Evolutionary conservation across 2,797 vertebrate species (phyloP), one percentile per base, ranked within the genome.

Genomic region (Danionella dracula): DNA sequence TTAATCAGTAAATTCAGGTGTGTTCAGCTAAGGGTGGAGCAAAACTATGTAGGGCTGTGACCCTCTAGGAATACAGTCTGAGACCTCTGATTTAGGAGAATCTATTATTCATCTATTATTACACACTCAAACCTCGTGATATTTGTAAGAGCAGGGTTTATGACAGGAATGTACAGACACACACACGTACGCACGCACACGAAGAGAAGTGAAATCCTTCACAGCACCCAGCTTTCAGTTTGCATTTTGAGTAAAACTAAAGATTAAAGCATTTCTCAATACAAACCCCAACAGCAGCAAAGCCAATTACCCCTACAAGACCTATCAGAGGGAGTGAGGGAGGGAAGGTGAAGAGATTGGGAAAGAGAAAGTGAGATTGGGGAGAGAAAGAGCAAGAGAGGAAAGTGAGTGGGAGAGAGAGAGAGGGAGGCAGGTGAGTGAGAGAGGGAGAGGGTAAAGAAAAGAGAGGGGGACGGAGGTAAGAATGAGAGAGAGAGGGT

Each of bases 201-300:
- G 23, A 41, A 61, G 29, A 32, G 59, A 15, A 23, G 65, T 76
- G 51, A 76, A 70, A 77, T 79, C 75, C 78, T 62, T 12, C 62
- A 69, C 66, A 69, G 81, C 84, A 82, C 81, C 62, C 42, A 78
- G 85, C 72, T 41, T 80, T 85, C 68, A 44, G 79, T 85, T 83
- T 82, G 81, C 84, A 83, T 86, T 86, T 82, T 63, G 71, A 86
- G 84, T 66, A 68, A 82, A 81, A 83, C 81, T 81, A 82, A 86
- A 87, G 87, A 90, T 89, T 88, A 88, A 89, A 86, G 84, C 81
- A 66, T 55, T 23, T 82, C 76, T 79, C 75, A 76, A 71, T 75
- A 76, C 73, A 73, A 76, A 83, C 76, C 68, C 78, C 73, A 78
- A 83, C 74, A 60, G 76, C 61, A 77, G 73, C 75, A 73, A 78